A percentile compares a stretch with the other conserved stretches of the same genome.
phyloP scores from a whole-genome alignment of 2,113 vertebrate genomes.

The Epinephelus fuscoguttatus region DNA sequence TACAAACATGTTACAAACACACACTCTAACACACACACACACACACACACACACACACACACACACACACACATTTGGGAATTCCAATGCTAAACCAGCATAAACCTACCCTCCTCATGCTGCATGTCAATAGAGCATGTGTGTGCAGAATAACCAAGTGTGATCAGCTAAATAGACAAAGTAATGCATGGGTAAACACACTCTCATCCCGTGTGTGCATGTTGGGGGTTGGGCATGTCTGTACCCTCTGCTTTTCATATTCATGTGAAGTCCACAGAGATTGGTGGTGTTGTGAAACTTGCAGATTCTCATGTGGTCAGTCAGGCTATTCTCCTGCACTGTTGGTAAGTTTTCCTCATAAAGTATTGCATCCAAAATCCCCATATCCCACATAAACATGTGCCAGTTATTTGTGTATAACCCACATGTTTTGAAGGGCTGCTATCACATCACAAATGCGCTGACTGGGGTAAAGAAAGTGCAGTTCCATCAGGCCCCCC shows the following conservation, averaged over 20 bases:
- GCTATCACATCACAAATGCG: too few relatives aligned
- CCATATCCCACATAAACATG: too few relatives aligned
- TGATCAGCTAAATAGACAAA: conserved; percentile 37
- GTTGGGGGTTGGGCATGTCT: neutral
- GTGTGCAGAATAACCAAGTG: conserved; percentile 49
- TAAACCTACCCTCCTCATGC: conserved; percentile 3
- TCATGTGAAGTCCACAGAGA: conserved; percentile 17
- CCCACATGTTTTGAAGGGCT: too few relatives aligned
- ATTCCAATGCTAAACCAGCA: conserved; percentile 43
- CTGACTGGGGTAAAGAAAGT: too few relatives aligned
- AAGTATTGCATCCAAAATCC: too few relatives aligned
- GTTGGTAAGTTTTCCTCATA: too few relatives aligned
- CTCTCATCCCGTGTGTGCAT: neutral
- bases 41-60: conserved; percentile 2
- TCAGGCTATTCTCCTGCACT: too few relatives aligned
- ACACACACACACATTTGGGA: conserved; percentile 18
- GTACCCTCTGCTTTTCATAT: conserved; percentile 1
- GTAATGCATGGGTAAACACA: conserved; percentile 42
- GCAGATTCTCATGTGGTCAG: too few relatives aligned
- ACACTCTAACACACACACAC: neutral
- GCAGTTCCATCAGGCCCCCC: too few relatives aligned
- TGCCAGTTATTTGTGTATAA: too few relatives aligned
- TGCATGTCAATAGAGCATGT: conserved; percentile 47
- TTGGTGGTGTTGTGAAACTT: neutral
- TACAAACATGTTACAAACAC: neutral